phyloP scores from a whole-genome alignment of 2,113 vertebrate genomes.

The Carassius gibelio region DNA sequence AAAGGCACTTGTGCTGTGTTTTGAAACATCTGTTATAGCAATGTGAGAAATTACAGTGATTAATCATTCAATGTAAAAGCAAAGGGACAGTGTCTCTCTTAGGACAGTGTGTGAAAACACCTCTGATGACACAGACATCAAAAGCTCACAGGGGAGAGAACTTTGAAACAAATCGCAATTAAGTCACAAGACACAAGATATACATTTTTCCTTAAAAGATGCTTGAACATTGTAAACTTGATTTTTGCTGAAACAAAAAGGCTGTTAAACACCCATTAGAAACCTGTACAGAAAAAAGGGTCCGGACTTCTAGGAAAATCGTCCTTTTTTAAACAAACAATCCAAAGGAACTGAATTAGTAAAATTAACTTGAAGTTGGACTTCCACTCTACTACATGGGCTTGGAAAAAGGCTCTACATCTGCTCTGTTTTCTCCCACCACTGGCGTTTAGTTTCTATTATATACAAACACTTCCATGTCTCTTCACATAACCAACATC shows the following conservation, averaged over 20 bases:
- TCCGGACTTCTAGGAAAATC: background rate
- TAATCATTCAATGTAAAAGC: background rate
- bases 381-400: background rate
- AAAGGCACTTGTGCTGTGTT: background rate
- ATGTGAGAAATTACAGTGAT: background rate
- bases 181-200: too few relatives aligned
- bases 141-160: background rate
- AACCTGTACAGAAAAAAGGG: background rate
- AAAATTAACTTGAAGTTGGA: background rate
- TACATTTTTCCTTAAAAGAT: too few relatives aligned
- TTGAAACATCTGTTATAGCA: background rate
- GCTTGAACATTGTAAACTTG: too few relatives aligned
- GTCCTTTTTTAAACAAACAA: background rate
- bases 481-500: background rate
- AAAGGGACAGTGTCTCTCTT: background rate
- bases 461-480: background rate
- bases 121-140: background rate
- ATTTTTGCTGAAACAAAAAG: background rate
- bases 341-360: background rate
- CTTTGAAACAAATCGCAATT: too few relatives aligned
- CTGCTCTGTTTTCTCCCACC: background rate
- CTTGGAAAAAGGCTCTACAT: background rate
- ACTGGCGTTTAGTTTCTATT: background rate
- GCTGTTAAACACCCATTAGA: background rate
- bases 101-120: background rate